Evolutionary conservation across 1,140 invertebrate species (phyloP).

Genomic region (Conus betulinus): DNA sequence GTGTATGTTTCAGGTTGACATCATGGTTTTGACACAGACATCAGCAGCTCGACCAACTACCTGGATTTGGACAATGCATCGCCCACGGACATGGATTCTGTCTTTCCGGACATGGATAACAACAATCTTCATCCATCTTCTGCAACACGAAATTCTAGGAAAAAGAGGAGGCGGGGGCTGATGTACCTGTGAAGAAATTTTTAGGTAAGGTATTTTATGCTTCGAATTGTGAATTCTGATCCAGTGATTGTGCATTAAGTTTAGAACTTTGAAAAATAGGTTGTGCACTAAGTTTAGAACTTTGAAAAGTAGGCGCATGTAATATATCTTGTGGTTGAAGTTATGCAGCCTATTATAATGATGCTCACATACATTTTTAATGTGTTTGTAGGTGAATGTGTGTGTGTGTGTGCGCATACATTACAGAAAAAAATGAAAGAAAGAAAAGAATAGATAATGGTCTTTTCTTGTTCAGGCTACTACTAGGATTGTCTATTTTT

Average conservation of each 20-base stretch:
- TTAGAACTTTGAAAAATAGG: too few species aligned
- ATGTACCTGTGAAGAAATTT: slow-evolving; percentile 69
- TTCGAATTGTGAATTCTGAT: neutral
- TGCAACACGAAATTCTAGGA: slow-evolving; percentile 56
- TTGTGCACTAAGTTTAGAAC: too few species aligned
- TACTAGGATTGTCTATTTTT: too few species aligned
- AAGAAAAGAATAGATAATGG: too few species aligned
- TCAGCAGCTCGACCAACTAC: slow-evolving; percentile 62
- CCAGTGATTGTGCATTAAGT: neutral
- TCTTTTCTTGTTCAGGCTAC: too few species aligned
- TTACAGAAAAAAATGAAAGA: too few species aligned
- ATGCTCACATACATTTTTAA: too few species aligned
- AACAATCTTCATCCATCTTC: slow-evolving; percentile 53
- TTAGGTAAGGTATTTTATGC: slow-evolving; percentile 52
- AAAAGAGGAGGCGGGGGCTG: slow-evolving; percentile 68
- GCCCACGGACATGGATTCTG: slow-evolving; percentile 63
- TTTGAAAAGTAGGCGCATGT: too few species aligned
- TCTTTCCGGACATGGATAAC: slow-evolving; percentile 60
- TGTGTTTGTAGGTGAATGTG: too few species aligned
- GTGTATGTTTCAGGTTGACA: slow-evolving; percentile 58
- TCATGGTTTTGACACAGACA: slow-evolving; percentile 52
- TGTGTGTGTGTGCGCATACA: too few species aligned
- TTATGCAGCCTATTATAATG: too few species aligned
- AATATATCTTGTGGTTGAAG: too few species aligned
- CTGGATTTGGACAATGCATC: slow-evolving; percentile 65